phyloP scores from a whole-genome alignment of 2,113 vertebrate species.

The Triplophysa siluroides region DNA sequence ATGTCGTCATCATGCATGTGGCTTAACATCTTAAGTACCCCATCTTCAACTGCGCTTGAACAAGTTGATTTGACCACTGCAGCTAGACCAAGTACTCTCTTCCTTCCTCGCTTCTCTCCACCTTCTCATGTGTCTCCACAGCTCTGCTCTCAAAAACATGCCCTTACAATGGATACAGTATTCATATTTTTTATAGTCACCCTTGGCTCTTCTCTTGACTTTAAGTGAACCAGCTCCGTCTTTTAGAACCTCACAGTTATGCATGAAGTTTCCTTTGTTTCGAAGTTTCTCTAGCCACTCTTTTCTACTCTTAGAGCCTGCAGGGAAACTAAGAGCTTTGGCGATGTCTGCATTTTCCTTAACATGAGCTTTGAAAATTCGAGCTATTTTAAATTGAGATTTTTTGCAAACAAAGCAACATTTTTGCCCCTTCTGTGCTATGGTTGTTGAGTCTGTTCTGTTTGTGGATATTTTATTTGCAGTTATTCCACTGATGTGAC shows the following conservation, averaged over 20 bases:
- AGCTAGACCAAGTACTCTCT: too few relatives aligned
- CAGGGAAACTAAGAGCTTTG: neutral
- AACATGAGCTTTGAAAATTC: slow-evolving; percentile 6
- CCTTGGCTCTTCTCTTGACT: neutral
- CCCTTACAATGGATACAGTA: slow-evolving; percentile 2
- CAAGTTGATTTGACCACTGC: neutral
- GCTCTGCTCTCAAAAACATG: slow-evolving; percentile 10
- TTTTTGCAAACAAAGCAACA: slow-evolving; percentile 1
- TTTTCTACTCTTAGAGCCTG: too few relatives aligned
- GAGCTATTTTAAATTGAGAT: slow-evolving; percentile 10
- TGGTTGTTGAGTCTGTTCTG: neutral
- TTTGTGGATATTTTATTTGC: neutral
- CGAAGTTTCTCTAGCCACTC: neutral
- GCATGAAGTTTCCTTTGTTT: slow-evolving; percentile 5
- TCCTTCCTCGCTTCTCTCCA: too few relatives aligned
- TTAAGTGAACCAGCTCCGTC: neutral
- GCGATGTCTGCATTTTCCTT: slow-evolving; percentile 11
- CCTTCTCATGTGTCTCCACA: neutral
- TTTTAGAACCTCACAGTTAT: neutral
- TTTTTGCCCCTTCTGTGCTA: neutral
- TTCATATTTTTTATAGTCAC: neutral
- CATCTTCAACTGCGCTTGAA: slow-evolving; percentile 15
- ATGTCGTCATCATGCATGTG: too few relatives aligned
- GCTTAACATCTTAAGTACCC: slow-evolving; percentile 11
- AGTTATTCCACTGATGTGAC: slow-evolving; percentile 5